Conservation (phyloP, 2,113 vertebrate genomes). For the Pimephales promelas region DNA sequence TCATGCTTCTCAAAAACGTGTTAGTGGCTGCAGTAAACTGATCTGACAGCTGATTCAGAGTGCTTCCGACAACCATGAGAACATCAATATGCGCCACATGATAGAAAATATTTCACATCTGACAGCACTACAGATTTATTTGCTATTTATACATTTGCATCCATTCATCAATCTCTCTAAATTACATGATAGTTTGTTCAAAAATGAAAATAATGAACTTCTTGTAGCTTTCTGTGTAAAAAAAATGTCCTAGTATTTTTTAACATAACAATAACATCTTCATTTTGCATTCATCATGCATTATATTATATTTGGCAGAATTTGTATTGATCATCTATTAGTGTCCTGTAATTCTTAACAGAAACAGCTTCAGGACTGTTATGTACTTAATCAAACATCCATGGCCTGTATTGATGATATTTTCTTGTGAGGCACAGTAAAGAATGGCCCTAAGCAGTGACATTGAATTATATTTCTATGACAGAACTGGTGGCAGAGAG, state of each 20-base stretch:
- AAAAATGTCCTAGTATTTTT: too few species aligned
- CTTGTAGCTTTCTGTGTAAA: too few species aligned
- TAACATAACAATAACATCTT: too few species aligned
- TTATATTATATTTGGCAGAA: background rate
- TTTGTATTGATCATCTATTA: background rate
- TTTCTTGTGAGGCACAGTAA: background rate
- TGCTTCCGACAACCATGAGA: background rate
- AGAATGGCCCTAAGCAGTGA: background rate
- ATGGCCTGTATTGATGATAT: constrained; percentile 8
- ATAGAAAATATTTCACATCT: background rate
- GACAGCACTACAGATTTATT: background rate
- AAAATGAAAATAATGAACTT: too few species aligned
- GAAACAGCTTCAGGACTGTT: background rate
- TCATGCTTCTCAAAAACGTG: background rate
- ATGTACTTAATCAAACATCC: background rate
- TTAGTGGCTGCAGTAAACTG: background rate
- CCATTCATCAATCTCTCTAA: background rate
- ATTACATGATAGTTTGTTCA: background rate
- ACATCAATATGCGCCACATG: constrained; percentile 20
- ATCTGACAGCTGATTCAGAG: constrained; percentile 1
- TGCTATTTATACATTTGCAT: background rate
- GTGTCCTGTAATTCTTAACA: background rate
- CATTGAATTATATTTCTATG: background rate
- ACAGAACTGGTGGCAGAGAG: constrained; percentile 14
- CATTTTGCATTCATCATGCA: too few species aligned